These are phyloP conservation scores for Rhagoletis pomonella DNA, from an alignment of 1,140 invertebrate genomes.

Conservation along the genomic window DNA sequence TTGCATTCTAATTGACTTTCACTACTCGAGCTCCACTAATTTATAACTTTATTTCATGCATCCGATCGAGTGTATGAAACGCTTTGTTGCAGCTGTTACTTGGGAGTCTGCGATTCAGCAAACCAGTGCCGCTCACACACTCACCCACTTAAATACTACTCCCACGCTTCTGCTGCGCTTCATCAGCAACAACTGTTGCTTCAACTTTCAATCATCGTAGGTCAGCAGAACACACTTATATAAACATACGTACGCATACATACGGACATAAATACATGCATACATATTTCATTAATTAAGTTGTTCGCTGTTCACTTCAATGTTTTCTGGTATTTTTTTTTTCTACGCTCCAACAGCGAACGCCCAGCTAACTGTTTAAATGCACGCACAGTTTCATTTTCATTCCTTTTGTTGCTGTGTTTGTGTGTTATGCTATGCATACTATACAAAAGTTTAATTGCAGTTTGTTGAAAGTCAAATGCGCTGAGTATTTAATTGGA, in stretches of 20 bases:
- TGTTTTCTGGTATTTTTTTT: neutral
- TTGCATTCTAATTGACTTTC: conserved; percentile 35
- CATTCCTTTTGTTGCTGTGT: neutral
- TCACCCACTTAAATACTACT: neutral
- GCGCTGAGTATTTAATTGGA: conserved; percentile 42
- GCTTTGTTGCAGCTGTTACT: conserved; percentile 8
- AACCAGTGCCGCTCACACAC: neutral
- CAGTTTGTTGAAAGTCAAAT: conserved; percentile 20
- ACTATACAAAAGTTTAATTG: conserved; percentile 20
- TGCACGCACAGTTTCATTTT: neutral
- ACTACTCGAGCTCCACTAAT: conserved; percentile 11
- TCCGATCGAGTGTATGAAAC: neutral
- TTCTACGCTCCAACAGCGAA: neutral
- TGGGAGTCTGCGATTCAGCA: neutral
- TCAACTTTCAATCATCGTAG: conserved; percentile 39
- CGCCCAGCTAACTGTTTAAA: neutral
- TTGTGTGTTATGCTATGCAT: neutral
- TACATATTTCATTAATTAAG: conserved; percentile 38
- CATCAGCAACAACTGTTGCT: conserved; percentile 36
- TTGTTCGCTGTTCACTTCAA: conserved; percentile 28
- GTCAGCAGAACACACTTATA: conserved; percentile 1
- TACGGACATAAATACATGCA: too few relatives aligned
- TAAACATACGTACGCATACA: neutral
- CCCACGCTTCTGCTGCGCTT: neutral
- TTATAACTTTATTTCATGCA: conserved; percentile 19